These are phyloP conservation scores for Plebejus melissa DNA, from an alignment of 2,888 invertebrate species.

Conservation along the genomic window DNA sequence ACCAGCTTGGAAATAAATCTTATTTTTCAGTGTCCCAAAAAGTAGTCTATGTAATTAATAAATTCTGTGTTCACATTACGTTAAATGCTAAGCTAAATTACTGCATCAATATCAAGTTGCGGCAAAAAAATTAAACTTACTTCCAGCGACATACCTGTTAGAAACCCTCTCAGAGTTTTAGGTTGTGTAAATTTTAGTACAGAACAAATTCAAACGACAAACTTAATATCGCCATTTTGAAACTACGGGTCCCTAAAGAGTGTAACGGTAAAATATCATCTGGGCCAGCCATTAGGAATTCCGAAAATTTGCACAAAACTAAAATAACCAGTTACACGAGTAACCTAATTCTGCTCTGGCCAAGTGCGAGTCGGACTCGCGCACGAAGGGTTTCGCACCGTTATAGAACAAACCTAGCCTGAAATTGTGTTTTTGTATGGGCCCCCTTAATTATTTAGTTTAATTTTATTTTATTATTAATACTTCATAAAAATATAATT, in stretches of 20 bases:
- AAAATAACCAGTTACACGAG: slow-evolving; percentile 1
- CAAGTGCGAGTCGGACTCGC: too few relatives aligned
- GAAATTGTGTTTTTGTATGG: too few relatives aligned
- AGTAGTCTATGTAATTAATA: too few relatives aligned
- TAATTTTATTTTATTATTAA: too few relatives aligned
- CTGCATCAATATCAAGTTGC: not conserved
- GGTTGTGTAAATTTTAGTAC: not conserved
- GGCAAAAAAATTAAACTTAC: not conserved
- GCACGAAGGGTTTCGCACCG: too few relatives aligned
- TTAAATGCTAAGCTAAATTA: not conserved
- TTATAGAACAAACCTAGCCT: too few relatives aligned
- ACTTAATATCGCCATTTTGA: not conserved
- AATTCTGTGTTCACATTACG: too few relatives aligned
- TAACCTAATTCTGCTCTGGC: too few relatives aligned
- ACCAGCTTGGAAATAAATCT: too few relatives aligned
- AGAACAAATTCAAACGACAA: not conserved
- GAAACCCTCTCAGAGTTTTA: not conserved
- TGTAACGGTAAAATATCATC: slow-evolving; percentile 18
- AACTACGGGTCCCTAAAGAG: slow-evolving; percentile 2
- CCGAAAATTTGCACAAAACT: not conserved
- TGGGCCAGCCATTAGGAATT: not conserved
- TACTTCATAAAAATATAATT: too few relatives aligned
- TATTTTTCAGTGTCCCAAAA: too few relatives aligned
- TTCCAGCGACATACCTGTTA: not conserved
- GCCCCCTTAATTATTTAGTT: too few relatives aligned